A percentile compares a stretch with the other conserved stretches of the same genome.
Conservation (phyloP, 2,113 vertebrate species). For the Oreotrochilus melanogaster region DNA sequence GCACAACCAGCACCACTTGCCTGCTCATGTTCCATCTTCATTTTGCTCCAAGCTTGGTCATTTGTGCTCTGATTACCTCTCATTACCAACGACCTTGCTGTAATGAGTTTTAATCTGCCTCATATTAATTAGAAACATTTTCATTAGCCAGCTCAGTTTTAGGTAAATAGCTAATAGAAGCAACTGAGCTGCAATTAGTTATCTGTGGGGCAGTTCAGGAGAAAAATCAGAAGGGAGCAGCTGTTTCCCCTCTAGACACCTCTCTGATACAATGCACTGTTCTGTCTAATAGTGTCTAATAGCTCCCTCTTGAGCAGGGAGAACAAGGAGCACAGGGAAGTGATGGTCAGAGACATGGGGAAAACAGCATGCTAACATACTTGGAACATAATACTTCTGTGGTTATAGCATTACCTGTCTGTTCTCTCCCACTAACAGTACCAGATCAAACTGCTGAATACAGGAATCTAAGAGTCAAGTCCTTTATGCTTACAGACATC, state of each 20-base stretch:
- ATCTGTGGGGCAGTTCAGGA: conserved; percentile 68
- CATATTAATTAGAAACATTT: conserved; percentile 81
- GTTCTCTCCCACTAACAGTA: background rate
- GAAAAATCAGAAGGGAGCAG: conserved; percentile 61
- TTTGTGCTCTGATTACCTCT: conserved; percentile 78
- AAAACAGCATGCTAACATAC: background rate
- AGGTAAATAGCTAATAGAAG: conserved; percentile 78
- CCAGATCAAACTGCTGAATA: background rate
- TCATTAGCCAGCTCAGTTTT: conserved; percentile 76
- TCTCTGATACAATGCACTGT: conserved; percentile 3
- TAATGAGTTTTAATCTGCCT: conserved; percentile 81
- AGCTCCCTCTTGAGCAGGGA: background rate
- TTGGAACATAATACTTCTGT: background rate
- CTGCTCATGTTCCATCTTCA: conserved; percentile 48
- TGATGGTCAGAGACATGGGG: background rate
- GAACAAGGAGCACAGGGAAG: background rate
- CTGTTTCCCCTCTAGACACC: conserved; percentile 50
- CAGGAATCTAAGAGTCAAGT: background rate
- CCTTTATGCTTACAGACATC: background rate
- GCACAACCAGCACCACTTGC: background rate
- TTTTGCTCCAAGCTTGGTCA: conserved; percentile 67
- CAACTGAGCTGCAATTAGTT: conserved; percentile 72
- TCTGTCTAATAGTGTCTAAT: background rate
- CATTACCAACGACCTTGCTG: conserved; percentile 79
- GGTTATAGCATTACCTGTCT: background rate